These are phyloP conservation scores for Melanotaenia maccullochi DNA, from an alignment of 2,797 vertebrate genomes.

Conservation along the genomic window DNA sequence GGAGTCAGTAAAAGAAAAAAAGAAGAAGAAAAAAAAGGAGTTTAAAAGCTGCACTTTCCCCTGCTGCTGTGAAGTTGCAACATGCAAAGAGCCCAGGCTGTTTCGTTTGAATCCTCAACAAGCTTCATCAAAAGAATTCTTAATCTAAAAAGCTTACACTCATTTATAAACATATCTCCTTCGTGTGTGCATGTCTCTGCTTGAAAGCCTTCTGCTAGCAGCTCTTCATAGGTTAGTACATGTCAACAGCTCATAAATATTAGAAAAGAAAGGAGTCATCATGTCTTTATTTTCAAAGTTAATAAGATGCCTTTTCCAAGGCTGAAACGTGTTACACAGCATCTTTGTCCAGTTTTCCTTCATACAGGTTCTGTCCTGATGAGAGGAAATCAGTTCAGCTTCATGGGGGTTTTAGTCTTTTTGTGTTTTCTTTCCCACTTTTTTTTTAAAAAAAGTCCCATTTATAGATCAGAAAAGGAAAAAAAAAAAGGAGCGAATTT, in stretches of 20 bases:
- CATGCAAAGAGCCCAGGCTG: background rate
- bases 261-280: background rate
- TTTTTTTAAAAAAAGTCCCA: background rate
- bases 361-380: background rate
- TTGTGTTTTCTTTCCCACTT: conserved; percentile 13
- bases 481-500: conserved; percentile 13
- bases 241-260: background rate
- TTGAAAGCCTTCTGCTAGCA: conserved; percentile 20
- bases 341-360: background rate
- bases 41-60: background rate
- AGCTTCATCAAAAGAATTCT: conserved; percentile 14
- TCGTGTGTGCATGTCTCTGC: background rate
- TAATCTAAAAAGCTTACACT: conserved; percentile 11
- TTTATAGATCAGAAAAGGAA: conserved; percentile 17
- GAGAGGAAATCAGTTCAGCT: background rate
- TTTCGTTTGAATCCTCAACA: background rate
- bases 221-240: background rate
- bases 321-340: background rate
- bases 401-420: conserved; percentile 10
- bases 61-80: background rate
- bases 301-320: background rate
- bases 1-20: background rate
- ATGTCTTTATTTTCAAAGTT: background rate
- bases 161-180: conserved; percentile 2
- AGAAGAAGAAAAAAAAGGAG: background rate